Evolutionary conservation across 2,888 invertebrate species (phyloP).

Genomic region (Dicycla oo): DNA sequence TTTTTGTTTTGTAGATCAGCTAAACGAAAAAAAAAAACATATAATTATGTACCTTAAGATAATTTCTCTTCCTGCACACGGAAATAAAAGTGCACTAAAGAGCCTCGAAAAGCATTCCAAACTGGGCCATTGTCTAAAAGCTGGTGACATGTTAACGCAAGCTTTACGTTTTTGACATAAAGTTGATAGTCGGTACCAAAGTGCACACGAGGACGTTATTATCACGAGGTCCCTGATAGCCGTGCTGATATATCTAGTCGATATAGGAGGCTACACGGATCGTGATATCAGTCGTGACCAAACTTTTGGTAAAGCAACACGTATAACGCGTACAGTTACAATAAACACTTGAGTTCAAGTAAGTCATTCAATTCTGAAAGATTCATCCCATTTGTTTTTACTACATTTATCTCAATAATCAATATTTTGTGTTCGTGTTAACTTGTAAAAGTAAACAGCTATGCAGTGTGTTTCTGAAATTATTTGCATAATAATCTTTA

Average conservation of each 20-base stretch:
- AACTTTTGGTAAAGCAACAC: slow-evolving; percentile 51
- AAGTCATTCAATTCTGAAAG: slow-evolving; percentile 23
- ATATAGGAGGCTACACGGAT: slow-evolving; percentile 34
- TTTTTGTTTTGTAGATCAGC: neutral
- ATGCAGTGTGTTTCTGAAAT: neutral
- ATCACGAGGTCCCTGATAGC: slow-evolving; percentile 42
- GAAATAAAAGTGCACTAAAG: slow-evolving; percentile 1
- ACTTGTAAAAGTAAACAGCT: neutral
- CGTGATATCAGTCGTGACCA: slow-evolving; percentile 58
- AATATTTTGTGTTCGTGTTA: neutral
- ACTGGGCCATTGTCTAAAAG: neutral
- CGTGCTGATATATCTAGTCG: slow-evolving; percentile 41
- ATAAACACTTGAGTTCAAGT: slow-evolving; percentile 35
- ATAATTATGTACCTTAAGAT: neutral
- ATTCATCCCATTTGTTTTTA: slow-evolving; percentile 8
- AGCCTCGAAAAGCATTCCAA: neutral
- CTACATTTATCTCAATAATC: neutral
- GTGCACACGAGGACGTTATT: slow-evolving; percentile 46
- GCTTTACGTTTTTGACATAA: slow-evolving; percentile 26
- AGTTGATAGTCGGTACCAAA: slow-evolving; percentile 22
- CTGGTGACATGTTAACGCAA: slow-evolving; percentile 2
- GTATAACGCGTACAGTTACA: slow-evolving; percentile 3
- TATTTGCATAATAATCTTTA: slow-evolving; percentile 9
- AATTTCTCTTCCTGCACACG: neutral
- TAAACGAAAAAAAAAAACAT: neutral